Percentiles rank a stretch among this genome's conserved stretches.
Evolutionary conservation across 2,113 vertebrate species (phyloP).

Genomic region (Plecotus auritus): DNA sequence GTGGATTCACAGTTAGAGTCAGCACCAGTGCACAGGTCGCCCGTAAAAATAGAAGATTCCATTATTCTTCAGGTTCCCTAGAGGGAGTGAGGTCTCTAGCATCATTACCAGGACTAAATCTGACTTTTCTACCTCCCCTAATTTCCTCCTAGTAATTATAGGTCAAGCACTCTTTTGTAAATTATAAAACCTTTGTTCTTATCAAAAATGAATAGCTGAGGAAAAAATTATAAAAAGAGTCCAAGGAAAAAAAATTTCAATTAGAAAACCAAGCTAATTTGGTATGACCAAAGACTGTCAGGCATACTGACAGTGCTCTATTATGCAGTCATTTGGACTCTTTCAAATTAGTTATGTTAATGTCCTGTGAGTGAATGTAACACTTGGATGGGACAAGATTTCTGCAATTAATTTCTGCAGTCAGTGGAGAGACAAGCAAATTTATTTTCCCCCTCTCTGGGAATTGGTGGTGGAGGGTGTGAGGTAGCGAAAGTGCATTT

Average conservation of each 20-base stretch:
- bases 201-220: constrained; percentile 89
- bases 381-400: constrained; percentile 99
- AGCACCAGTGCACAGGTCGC: constrained; percentile 92
- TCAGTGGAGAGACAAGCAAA: constrained; percentile 99
- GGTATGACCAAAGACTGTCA: constrained; percentile 99
- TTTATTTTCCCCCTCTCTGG: constrained; percentile 99
- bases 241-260: constrained; percentile 92
- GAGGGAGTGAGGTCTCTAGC: constrained; percentile 96
- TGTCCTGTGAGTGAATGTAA: constrained; percentile 99
- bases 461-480: constrained; percentile 97
- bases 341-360: constrained; percentile 99
- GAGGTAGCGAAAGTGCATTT: constrained; percentile 97
- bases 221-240: constrained; percentile 80
- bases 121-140: constrained; percentile 91
- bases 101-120: constrained; percentile 99
- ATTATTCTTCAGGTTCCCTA: constrained; percentile 97
- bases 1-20: constrained; percentile 89
- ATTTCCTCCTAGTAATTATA: constrained; percentile 98
- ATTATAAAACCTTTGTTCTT: constrained; percentile 99
- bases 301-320: constrained; percentile 98
- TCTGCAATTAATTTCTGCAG: constrained; percentile 99
- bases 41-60: constrained; percentile 99
- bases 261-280: constrained; percentile 99
- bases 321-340: constrained; percentile 99
- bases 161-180: constrained; percentile 99